Evolutionary conservation across 2,888 invertebrate species (phyloP), one percentile per base, ranked within the genome.

Genomic region (Drosophila percnosoma): DNA sequence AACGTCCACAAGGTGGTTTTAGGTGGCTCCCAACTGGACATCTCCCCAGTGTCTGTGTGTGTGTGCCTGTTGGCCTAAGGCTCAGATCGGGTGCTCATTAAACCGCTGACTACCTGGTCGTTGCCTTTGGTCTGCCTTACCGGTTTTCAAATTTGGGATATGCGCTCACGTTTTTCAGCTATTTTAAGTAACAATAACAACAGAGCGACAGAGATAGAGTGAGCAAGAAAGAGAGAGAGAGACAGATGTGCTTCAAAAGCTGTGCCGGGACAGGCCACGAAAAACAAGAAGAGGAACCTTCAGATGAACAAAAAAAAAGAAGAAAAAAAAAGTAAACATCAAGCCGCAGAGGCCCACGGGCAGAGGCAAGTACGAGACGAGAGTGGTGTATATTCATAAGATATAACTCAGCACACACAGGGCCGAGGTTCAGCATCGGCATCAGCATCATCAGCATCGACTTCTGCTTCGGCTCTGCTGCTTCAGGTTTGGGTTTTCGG

Each of bases 101-200:
- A 75, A 77, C 54, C 54, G 61, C 51, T 51, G 66, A 52, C 85
- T 84, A 85, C 86, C 80, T 82, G 80, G 67, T 58, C 61, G 73
- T 70, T 82, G 80, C 83, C 80, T 80, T 75, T 76, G 82, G 84
- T 57, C 70, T 70, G 85, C 69, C 69, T 86, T 90, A 91, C 89
- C 89, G 89, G 89, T 89, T 89, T 89, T 88, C 80, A 80, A 88
- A 85, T 89, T 91, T 87, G 78, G 91, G 90, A 87, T 90, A 89
- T 87, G 73, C 59, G 78, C 82, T 87, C 83, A 82, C 78, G 87
- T 82, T 87, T 82, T 82, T 78, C 80, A 89, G 76, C 89, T 90
- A 88, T 88, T 88, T 83, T 83, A 83, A 88, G 89, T 80, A 90
- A 88, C 87, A 88, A 87, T 80, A 87, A 77, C 85, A 67, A 79